Conservation (phyloP, 2,888 invertebrate genomes). For the Empis stercorea region DNA sequence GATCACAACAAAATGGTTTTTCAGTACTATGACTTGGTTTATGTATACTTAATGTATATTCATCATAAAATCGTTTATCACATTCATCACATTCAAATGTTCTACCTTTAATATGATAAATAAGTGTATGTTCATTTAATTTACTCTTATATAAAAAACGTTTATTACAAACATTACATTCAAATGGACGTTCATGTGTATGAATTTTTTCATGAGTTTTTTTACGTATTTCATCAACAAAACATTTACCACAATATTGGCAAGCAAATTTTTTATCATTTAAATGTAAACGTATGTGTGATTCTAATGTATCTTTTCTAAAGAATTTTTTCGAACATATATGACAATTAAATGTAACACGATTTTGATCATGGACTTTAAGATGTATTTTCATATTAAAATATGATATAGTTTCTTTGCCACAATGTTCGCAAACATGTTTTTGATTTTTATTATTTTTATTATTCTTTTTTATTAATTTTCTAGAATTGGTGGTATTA, state of each 20-base stretch:
- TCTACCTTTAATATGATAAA: constrained; percentile 7
- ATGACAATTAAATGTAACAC: neutral
- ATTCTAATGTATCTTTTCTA: neutral
- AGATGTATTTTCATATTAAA: too few relatives aligned
- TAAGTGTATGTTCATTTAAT: constrained; percentile 6
- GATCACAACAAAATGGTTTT: constrained; percentile 7
- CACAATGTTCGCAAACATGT: too few relatives aligned
- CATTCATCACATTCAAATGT: constrained; percentile 6
- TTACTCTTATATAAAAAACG: constrained; percentile 7
- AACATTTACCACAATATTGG: constrained; percentile 2
- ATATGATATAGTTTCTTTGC: too few relatives aligned
- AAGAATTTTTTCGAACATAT: neutral
- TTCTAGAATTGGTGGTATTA: too few relatives aligned
- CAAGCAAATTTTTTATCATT: too few relatives aligned
- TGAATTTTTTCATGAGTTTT: constrained; percentile 3
- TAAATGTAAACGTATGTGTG: neutral
- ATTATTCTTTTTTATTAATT: too few relatives aligned
- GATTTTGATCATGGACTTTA: too few relatives aligned
- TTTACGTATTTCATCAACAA: neutral
- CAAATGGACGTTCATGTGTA: constrained; percentile 5
- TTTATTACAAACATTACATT: constrained; percentile 9
- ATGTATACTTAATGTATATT: constrained; percentile 5
- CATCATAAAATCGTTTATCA: constrained; percentile 6
- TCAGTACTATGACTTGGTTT: constrained; percentile 5
- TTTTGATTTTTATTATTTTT: too few relatives aligned